A percentile compares a stretch with the other conserved stretches of the same genome.
Evolutionary conservation across 2,888 invertebrate genomes (phyloP).

Genomic region (Branchipolynoe longqiensis): DNA sequence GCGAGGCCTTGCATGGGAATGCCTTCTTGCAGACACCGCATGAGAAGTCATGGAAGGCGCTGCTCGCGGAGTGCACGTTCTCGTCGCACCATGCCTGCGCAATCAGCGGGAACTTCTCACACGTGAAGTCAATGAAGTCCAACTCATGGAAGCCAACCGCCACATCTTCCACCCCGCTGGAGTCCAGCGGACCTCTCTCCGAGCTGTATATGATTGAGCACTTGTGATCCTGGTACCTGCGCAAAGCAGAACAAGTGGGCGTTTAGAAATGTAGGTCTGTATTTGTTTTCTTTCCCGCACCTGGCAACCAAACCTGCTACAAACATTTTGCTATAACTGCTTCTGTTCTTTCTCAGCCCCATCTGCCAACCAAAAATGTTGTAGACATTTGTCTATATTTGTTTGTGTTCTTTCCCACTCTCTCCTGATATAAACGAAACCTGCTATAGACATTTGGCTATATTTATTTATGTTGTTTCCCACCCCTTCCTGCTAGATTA

Average conservation of each 20-base stretch:
- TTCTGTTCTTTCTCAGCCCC: too few relatives aligned
- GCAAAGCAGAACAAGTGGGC: constrained; percentile 34
- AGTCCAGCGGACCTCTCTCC: not conserved
- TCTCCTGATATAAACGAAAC: too few relatives aligned
- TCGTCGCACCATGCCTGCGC: constrained; percentile 89
- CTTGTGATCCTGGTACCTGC: constrained; percentile 24
- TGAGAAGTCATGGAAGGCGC: constrained; percentile 77
- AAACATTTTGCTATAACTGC: too few relatives aligned
- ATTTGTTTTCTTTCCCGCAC: too few relatives aligned
- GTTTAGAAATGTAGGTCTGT: too few relatives aligned
- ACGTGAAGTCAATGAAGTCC: constrained; percentile 90
- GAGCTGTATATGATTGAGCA: not conserved
- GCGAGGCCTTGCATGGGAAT: constrained; percentile 80
- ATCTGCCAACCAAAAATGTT: too few relatives aligned
- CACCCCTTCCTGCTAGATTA: too few relatives aligned
- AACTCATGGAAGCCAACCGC: constrained; percentile 75
- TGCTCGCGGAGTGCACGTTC: constrained; percentile 80
- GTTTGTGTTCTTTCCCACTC: too few relatives aligned
- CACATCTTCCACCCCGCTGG: not conserved
- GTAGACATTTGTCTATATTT: too few relatives aligned
- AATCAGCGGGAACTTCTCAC: constrained; percentile 90
- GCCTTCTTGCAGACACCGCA: constrained; percentile 79
- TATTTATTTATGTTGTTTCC: too few relatives aligned
- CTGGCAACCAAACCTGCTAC: too few relatives aligned
- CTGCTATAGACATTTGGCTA: too few relatives aligned